These are phyloP conservation scores for Cyclina sinensis DNA, from an alignment of 1,140 invertebrate genomes.

Conservation along the genomic window DNA sequence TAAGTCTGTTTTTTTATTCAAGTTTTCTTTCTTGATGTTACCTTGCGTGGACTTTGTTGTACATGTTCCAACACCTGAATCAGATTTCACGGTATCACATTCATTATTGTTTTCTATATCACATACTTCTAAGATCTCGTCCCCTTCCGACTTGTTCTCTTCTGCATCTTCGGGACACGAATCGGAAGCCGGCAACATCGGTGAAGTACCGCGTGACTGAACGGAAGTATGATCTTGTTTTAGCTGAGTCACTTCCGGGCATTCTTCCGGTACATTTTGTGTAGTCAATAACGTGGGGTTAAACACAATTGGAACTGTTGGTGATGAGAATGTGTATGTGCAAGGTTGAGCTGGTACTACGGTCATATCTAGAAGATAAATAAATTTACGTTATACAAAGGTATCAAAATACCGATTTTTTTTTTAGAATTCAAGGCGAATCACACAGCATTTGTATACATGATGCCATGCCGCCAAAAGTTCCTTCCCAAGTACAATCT, in stretches of 20 bases:
- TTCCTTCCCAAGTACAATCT: too few relatives aligned
- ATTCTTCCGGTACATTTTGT: background rate
- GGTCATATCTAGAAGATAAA: constrained; percentile 23
- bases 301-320: constrained; percentile 39
- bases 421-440: too few relatives aligned
- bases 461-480: too few relatives aligned
- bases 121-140: constrained; percentile 46
- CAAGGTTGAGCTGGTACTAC: constrained; percentile 5
- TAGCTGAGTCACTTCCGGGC: constrained; percentile 33
- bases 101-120: constrained; percentile 39
- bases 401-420: too few relatives aligned
- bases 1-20: background rate
- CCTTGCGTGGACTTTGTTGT: background rate
- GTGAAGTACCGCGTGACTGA: constrained; percentile 83
- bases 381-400: too few relatives aligned
- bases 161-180: constrained; percentile 68
- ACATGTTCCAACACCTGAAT: background rate
- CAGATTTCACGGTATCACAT: background rate
- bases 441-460: too few relatives aligned
- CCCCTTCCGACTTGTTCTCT: constrained; percentile 43
- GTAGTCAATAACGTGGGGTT: constrained; percentile 41
- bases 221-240: constrained; percentile 77
- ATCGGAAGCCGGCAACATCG: constrained; percentile 78
- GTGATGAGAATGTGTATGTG: constrained; percentile 39
- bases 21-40: background rate